A percentile compares a stretch with the other conserved stretches of the same genome.
Conservation (phyloP, 2,797 vertebrate genomes). For the Tapirus indicus region DNA sequence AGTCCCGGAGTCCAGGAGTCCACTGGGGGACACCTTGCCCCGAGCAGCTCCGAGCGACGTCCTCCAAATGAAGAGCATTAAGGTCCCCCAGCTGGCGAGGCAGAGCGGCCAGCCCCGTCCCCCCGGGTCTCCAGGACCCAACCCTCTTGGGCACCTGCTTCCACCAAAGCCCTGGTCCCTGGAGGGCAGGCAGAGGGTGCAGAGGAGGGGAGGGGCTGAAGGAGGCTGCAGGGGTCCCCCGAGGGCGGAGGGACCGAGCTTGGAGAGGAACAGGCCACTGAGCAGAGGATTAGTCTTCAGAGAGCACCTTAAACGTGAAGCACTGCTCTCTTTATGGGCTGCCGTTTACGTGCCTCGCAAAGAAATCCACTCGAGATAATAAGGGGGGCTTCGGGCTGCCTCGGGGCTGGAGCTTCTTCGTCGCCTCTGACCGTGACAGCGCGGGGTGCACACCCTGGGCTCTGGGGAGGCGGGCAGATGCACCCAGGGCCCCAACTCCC, state of each 20-base stretch:
- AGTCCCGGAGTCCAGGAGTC: not conserved
- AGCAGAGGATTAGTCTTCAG: conserved; percentile 4
- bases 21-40: conserved; percentile 84
- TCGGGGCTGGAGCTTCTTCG: rapidly evolving
- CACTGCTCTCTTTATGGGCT: conserved; percentile 19
- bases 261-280: not conserved
- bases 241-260: not conserved
- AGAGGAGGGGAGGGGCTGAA: not conserved
- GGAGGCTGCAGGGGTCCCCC: not conserved
- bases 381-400: not conserved
- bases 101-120: not conserved
- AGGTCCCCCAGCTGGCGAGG: conserved; percentile 56
- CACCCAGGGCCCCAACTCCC: not conserved
- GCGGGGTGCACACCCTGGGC: not conserved
- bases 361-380: conserved; percentile 67
- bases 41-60: conserved; percentile 61
- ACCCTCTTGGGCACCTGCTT: not conserved
- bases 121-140: not conserved
- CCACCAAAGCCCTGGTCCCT: not conserved
- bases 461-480: rapidly evolving
- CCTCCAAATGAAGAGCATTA: conserved; percentile 45
- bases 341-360: not conserved
- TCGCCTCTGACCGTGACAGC: not conserved
- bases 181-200: not conserved
- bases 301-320: conserved; percentile 6